A percentile compares a stretch with the other conserved stretches of the same genome.
phyloP scores from a whole-genome alignment of 1,140 invertebrate genomes.

The Pseudomyrmex gracilis region DNA sequence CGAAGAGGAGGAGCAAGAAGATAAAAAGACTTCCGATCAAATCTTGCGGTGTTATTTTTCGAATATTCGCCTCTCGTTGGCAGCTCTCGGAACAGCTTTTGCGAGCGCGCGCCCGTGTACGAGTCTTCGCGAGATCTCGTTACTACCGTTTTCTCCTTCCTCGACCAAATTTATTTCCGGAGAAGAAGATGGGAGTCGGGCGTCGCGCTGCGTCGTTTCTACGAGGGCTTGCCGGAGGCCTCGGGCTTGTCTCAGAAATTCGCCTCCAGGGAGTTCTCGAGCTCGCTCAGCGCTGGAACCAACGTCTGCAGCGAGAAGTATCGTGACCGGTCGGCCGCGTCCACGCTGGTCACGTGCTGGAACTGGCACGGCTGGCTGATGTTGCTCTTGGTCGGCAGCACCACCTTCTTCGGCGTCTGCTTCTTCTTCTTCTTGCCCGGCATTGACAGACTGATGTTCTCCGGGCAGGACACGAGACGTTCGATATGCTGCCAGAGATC shows the following conservation, averaged over 20 bases:
- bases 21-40: conserved; percentile 29
- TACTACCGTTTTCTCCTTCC: not conserved
- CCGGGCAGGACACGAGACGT: conserved; percentile 90
- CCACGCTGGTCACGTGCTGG: conserved; percentile 93
- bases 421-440: conserved; percentile 89
- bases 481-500: conserved; percentile 90
- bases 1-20: conserved; percentile 37
- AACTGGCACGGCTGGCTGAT: conserved; percentile 95
- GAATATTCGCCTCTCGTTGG: conserved; percentile 7
- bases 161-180: conserved; percentile 30
- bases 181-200: conserved; percentile 34
- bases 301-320: conserved; percentile 90
- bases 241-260: conserved; percentile 71
- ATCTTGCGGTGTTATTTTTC: conserved; percentile 17
- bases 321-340: conserved; percentile 88
- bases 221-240: conserved; percentile 41
- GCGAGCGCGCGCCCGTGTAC: not conserved
- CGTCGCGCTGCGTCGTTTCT: conserved; percentile 48
- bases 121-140: not conserved
- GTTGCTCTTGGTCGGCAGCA: conserved; percentile 91
- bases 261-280: conserved; percentile 75
- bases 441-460: conserved; percentile 91
- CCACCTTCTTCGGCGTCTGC: conserved; percentile 84
- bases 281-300: conserved; percentile 81
- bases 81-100: not conserved